phyloP scores from a whole-genome alignment of 2,888 invertebrate genomes.

The Eurois occulta region DNA sequence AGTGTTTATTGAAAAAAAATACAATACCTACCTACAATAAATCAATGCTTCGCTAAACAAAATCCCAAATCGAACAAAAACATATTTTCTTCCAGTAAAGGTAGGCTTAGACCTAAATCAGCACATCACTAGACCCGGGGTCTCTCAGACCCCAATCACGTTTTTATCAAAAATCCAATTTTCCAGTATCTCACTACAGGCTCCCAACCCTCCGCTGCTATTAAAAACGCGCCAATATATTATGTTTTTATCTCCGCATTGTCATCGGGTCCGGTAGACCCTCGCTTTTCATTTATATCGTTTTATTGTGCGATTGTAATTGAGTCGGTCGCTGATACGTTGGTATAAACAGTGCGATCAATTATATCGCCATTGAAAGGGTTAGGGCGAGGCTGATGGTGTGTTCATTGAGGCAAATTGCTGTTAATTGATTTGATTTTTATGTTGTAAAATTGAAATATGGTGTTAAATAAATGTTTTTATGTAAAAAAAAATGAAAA shows the following conservation, averaged over 20 bases:
- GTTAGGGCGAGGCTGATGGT: constrained; percentile 20
- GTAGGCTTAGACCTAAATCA: constrained; percentile 61
- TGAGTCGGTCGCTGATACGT: constrained; percentile 60
- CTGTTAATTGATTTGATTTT: constrained; percentile 15
- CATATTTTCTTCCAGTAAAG: neutral
- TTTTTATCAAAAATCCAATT: constrained; percentile 82
- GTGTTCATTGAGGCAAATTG: constrained; percentile 33
- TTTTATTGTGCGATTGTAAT: constrained; percentile 70
- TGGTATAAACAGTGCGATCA: constrained; percentile 53
- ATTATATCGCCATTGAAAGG: constrained; percentile 44
- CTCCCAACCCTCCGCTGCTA: constrained; percentile 69
- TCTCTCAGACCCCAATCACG: constrained; percentile 69
- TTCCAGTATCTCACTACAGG: constrained; percentile 69
- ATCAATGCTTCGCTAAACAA: constrained; percentile 4
- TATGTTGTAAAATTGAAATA: neutral
- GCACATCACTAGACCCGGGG: constrained; percentile 61
- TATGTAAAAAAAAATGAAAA: neutral
- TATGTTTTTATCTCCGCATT: constrained; percentile 73
- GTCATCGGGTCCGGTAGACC: constrained; percentile 72
- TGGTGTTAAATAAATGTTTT: neutral
- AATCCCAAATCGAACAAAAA: constrained; percentile 39
- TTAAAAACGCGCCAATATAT: constrained; percentile 71
- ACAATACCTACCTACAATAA: neutral
- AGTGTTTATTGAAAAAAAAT: neutral
- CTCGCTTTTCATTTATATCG: constrained; percentile 68